These are phyloP conservation scores for Herpailurus yagouaroundi DNA, from an alignment of 2,113 vertebrate species.

Conservation along the genomic window DNA sequence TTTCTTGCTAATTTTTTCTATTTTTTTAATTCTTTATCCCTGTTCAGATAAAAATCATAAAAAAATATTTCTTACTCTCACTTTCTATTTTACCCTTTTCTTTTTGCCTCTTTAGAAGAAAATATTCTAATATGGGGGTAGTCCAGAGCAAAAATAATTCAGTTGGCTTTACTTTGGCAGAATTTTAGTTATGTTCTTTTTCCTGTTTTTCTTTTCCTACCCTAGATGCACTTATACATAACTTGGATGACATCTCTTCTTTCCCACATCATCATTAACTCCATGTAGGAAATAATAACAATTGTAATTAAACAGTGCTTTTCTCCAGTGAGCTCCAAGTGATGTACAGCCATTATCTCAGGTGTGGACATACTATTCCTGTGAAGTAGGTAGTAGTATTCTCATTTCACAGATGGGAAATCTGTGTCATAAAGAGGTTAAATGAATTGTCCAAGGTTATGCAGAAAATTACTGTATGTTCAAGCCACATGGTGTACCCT, in stretches of 20 bases:
- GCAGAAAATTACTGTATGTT: neutral
- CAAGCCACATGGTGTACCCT: neutral
- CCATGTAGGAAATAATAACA: neutral
- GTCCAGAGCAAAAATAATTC: neutral
- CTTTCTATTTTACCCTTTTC: neutral
- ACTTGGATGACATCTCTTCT: neutral
- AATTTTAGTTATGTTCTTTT: neutral
- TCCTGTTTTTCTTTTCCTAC: neutral
- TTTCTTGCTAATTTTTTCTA: neutral
- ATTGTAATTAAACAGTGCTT: neutral
- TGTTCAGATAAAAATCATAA: neutral
- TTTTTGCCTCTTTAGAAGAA: neutral
- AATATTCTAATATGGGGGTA: neutral
- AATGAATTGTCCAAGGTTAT: neutral
- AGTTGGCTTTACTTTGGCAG: neutral
- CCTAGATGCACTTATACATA: neutral
- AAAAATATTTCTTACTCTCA: neutral
- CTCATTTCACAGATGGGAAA: constrained; percentile 38
- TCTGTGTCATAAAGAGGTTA: neutral
- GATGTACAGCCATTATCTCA: neutral
- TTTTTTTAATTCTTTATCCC: neutral
- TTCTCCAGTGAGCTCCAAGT: neutral
- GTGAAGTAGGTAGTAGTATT: neutral
- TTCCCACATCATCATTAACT: neutral
- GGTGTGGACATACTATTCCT: neutral